Evolutionary conservation across 37 sponge, comb jelly and placozoan species (phyloP), one percentile per base, ranked within the genome.

Genomic region (Oopsacas minuta): DNA sequence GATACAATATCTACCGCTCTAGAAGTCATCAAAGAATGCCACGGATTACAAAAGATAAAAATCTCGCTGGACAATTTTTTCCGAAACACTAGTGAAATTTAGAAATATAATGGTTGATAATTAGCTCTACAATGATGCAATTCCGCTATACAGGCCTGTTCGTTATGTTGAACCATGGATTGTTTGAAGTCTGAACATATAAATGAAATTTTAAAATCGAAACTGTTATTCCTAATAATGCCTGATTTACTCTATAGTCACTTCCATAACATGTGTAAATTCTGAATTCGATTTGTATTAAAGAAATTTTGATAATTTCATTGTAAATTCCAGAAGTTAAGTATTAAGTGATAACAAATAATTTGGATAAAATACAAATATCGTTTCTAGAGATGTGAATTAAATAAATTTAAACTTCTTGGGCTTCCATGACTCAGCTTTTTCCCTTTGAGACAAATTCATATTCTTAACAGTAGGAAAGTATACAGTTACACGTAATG

Each of bases 121-220:
- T n/a, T n/a, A n/a, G n/a, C n/a, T n/a, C n/a, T n/a, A n/a, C n/a
- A n/a, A n/a, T n/a, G n/a, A n/a, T n/a, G n/a, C n/a, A 61, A 61
- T 3, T 61, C 22, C 75, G 75, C 30, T 61, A 61, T 61, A 61
- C 75, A 61, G 75, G 75, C 22, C 75, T 61, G 75, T 61, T 61
- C 75, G 28, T 34, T 61, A 61, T 25, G 7, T 61, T 61, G 75
- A 34, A 61, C 7, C 75, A 61, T 61, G 75, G 75, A 61, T 61
- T 61, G 75, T 61, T 61, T 61, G 75, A 61, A n/a, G 75, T 61
- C 75, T 61, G 75, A 61, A 61, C 7, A 25, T 3, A 61, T 12
- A 5, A n/a, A 25, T 61, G 30, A 10, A 61, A 61, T 61, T 20
- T 3, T 61, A 32, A 32, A 32, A 34, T 32, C 75, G 5, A 25